Evolutionary conservation across 2,113 vertebrate species (phyloP).

Genomic region (Pardalotus punctatus): DNA sequence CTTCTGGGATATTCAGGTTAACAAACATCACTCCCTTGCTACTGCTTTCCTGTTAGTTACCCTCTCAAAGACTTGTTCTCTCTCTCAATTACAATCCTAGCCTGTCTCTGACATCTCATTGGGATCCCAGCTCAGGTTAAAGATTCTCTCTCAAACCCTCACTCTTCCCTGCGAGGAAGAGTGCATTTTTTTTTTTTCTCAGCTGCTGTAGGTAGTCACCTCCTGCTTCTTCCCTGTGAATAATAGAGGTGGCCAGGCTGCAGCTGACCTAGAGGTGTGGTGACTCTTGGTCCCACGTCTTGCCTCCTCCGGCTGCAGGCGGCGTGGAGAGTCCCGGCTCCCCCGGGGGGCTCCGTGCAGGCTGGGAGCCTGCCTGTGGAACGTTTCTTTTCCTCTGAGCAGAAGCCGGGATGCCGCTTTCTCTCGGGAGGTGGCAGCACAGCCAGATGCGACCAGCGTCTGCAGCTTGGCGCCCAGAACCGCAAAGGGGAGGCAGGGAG

Average conservation of each 20-base stretch:
- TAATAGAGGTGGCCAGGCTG: background rate
- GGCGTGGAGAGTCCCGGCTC: background rate
- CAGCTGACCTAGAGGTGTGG: background rate
- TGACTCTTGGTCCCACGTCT: background rate
- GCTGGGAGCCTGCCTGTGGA: background rate
- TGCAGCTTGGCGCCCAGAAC: background rate
- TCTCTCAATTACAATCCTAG: background rate
- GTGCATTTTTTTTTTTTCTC: background rate
- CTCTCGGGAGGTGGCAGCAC: conserved; percentile 35
- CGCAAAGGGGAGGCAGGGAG: background rate
- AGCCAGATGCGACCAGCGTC: background rate
- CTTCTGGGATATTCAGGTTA: background rate
- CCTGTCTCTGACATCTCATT: background rate
- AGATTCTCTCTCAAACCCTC: background rate
- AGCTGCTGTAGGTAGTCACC: background rate
- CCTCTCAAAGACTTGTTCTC: background rate
- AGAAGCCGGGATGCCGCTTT: background rate
- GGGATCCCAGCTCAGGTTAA: background rate
- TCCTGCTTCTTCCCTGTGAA: background rate
- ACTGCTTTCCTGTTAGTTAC: background rate
- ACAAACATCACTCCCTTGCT: background rate
- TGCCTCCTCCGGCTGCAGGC: background rate
- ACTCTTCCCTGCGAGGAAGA: background rate
- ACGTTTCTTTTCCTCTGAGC: background rate
- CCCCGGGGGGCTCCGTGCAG: rapidly evolving